Evolutionary conservation across 1,140 invertebrate genomes (phyloP).

Genomic region (Macrobrachium rosenbergii): DNA sequence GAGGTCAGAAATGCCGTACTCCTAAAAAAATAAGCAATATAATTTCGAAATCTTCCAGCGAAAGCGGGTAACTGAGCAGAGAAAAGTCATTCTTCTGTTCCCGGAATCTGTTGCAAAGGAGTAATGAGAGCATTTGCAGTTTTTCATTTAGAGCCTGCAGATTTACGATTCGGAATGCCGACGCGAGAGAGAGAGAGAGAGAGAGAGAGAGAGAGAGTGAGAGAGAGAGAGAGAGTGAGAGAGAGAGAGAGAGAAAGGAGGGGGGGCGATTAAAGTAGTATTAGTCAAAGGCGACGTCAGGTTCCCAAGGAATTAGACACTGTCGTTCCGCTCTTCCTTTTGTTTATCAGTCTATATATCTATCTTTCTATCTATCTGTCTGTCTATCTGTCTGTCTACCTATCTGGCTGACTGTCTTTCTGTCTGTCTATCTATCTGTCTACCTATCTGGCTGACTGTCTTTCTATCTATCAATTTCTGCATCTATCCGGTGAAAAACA

Average conservation of each 20-base stretch:
- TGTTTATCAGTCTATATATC: too few species aligned
- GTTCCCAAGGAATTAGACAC: background rate
- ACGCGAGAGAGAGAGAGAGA: background rate
- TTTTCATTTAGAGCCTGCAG: too few species aligned
- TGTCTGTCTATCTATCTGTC: background rate
- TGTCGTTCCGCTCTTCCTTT: background rate
- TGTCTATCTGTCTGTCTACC: background rate
- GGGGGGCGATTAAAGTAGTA: background rate
- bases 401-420: background rate
- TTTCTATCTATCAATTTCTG: background rate
- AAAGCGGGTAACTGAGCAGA: too few species aligned
- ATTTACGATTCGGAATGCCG: background rate
- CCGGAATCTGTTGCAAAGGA: background rate
- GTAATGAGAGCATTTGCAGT: background rate
- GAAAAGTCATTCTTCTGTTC: too few species aligned
- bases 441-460: background rate
- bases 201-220: slow-evolving; percentile 5
- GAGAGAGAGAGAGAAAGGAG: background rate
- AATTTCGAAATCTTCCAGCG: too few species aligned
- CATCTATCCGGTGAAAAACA: too few species aligned
- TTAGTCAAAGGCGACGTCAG: background rate
- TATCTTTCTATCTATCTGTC: background rate
- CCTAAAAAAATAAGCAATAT: too few species aligned
- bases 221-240: slow-evolving; percentile 4
- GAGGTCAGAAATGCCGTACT: too few species aligned